These are phyloP conservation scores for Leucophora obtusa DNA, from an alignment of 2,888 invertebrate genomes.

Conservation along the genomic window DNA sequence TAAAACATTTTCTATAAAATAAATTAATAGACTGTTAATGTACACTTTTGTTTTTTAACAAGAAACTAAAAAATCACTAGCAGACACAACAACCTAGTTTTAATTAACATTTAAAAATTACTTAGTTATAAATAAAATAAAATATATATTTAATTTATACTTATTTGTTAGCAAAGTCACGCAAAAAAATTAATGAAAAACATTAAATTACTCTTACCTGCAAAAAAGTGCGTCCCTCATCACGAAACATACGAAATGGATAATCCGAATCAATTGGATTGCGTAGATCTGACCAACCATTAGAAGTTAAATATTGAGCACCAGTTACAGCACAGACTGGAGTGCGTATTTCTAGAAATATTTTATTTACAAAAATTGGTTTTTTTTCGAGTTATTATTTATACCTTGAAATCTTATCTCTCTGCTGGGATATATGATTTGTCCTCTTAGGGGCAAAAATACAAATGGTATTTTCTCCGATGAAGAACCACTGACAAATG, in stretches of 20 bases:
- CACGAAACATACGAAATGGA: slow-evolving; percentile 89
- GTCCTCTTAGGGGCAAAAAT: slow-evolving; percentile 90
- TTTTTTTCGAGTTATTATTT: slow-evolving; percentile 42
- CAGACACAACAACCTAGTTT: slow-evolving; percentile 58
- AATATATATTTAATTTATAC: background rate
- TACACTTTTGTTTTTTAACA: background rate
- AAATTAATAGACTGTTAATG: slow-evolving; percentile 60
- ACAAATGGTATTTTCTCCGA: slow-evolving; percentile 91
- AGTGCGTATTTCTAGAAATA: slow-evolving; percentile 83
- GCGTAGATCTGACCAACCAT: slow-evolving; percentile 89
- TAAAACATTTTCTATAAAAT: slow-evolving; percentile 6
- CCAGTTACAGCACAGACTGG: slow-evolving; percentile 92
- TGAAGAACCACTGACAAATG: slow-evolving; percentile 86
- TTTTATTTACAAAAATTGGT: slow-evolving; percentile 8
- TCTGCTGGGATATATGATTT: slow-evolving; percentile 92
- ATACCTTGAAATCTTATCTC: slow-evolving; percentile 88
- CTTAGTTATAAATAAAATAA: background rate
- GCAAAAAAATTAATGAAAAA: background rate
- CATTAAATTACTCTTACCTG: slow-evolving; percentile 81
- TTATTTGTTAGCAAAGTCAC: slow-evolving; percentile 25
- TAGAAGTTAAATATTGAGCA: slow-evolving; percentile 88
- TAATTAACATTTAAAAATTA: background rate
- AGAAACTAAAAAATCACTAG: slow-evolving; percentile 2
- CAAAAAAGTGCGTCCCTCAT: slow-evolving; percentile 89
- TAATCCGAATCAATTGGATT: slow-evolving; percentile 88